Percentiles rank a stretch among this genome's conserved stretches.
Conservation (phyloP, 2,888 invertebrate genomes). For the Athalia cordata region DNA sequence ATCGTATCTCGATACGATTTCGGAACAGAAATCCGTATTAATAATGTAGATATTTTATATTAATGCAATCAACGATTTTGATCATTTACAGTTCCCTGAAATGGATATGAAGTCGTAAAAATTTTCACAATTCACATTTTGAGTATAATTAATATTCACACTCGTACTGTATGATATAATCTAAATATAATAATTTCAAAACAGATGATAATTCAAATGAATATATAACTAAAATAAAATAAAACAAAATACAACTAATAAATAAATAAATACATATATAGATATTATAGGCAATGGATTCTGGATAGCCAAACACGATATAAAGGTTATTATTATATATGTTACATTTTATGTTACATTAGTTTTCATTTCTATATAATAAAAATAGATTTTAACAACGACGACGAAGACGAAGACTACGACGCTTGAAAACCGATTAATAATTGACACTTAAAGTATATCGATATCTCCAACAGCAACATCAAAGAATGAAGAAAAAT, state of each 20-base stretch:
- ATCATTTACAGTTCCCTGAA: too few species aligned
- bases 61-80: too few species aligned
- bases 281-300: background rate
- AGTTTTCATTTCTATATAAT: background rate
- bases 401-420: too few species aligned
- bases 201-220: background rate
- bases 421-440: background rate
- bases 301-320: slow-evolving; percentile 6
- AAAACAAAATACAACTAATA: background rate
- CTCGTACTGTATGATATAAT: too few species aligned
- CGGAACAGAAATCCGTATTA: too few species aligned
- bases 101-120: too few species aligned
- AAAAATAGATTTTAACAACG: background rate
- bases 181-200: background rate
- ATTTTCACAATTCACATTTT: too few species aligned
- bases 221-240: background rate
- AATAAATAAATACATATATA: background rate
- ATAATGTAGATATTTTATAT: too few species aligned
- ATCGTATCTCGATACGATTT: too few species aligned
- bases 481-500: background rate
- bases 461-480: background rate
- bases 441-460: background rate
- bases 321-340: background rate
- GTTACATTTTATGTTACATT: background rate
- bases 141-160: too few species aligned